Base-by-base conservation (phyloP, 2,888 invertebrate species). In the Pimpla rufipes region DNA sequence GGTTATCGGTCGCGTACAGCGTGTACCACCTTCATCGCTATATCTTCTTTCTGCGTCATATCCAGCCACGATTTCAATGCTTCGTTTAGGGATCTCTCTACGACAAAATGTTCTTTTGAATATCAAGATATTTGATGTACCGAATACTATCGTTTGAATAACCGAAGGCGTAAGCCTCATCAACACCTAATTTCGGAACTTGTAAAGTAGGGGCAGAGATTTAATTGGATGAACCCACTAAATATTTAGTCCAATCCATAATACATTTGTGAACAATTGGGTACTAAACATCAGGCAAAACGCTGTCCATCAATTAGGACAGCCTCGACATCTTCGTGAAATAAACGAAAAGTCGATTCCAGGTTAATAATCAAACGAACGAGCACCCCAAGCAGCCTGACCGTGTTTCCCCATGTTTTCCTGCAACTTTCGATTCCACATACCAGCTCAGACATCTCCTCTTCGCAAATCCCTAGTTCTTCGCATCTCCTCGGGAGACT, bases 1-100 rank as follows among this genome's bases (percentile, higher is more conserved):
- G 87, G 88, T 88, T 90, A 90, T 89, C 90, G 85, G 86, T 85
- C 79, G 81, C 86, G 84, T 85, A 88, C 88, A 87, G 88, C 68
- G 62, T n/a, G 40, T 18, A 57, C 57, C 78, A 77, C 45, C 62
- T 66, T 42, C 57, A 66, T 79, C 73, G 70, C 66, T 50, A 70
- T 47, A 13, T 16, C 70, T n/a, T n/a, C n/a, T n/a, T n/a, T n/a
- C 68, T 29, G 11, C 35, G 64, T 35, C 66, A 80, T 62, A 74
- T 83, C 71, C 55, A 37, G 64, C 37, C 62, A 55, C 52, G 42
- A 45, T 55, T 66, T 80, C 10, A 64, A 67, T 37, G 50, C 52
- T 68, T 74, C 18, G 23, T 40, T 29, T 37, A 18, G 10, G 21
- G 37, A 3, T 40, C 40, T 8, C 2, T 40, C 52, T 55, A 35